Base-by-base conservation (phyloP, 1,140 invertebrate genomes). In the Lethrus apterus region DNA sequence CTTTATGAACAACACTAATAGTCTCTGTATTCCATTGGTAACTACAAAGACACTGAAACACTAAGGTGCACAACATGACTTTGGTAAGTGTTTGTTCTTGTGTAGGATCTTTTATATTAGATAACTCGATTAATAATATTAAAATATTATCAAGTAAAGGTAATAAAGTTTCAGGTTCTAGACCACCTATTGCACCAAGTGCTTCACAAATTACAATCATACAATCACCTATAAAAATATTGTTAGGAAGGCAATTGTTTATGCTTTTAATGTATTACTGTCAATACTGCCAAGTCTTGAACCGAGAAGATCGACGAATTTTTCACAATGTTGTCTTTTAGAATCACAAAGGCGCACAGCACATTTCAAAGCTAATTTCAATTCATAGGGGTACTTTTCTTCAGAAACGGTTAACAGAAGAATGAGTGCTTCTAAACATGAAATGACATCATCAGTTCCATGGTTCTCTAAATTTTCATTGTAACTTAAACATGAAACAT, bases 41-140 rank as follows among this genome's bases (percentile, higher is more conserved):
- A 8, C 79, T 78, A 31, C 80, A 79, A 18, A 86, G 72, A 43
- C 83, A 84, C 77, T 94, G 90, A 50, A 93, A 85, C 24, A 93
- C 66, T 34, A 90, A 69, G 0, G 85, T 89, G 57, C 83, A 88
- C 2, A 90, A 66, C 67, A 87, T 82, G 1, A 84, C 76, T 60
- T 67, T 65, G 4, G 62, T 64, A 14, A 61, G 55, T 15, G 51
- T 62, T 52, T 69, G 56, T 36, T 56, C 40, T 14, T 42, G 23
- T 14, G 44, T 60, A 17, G 59, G 56, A 49, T 55, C 44, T 26
- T 48, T 33, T 4, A 57, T 46, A 19, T 46, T 41, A 2, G 51
- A 52, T 9, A 60, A 46, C n/a, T 54, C 47, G 46, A 64, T 56
- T 29, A 81, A 60, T 36, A 76, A 75, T 19, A 59, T 54, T 3